phyloP scores from a whole-genome alignment of 1,140 invertebrate species.

The Lethocerus indicus region DNA sequence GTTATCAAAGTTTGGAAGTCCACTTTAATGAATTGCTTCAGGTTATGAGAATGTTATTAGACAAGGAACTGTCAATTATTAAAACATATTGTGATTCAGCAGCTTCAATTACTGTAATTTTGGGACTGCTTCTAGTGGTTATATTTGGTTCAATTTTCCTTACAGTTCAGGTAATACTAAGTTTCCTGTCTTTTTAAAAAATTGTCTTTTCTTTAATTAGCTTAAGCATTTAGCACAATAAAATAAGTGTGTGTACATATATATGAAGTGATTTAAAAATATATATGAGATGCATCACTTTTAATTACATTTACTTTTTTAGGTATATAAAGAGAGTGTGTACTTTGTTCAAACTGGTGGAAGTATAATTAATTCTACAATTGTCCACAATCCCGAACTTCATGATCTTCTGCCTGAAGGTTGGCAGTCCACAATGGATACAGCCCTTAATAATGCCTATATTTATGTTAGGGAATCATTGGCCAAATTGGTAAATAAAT shows the following conservation, averaged over 20 bases:
- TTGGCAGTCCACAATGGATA: constrained; percentile 66
- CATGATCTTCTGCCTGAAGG: constrained; percentile 46
- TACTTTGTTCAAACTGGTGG: constrained; percentile 77
- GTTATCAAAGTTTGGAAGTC: too few relatives aligned
- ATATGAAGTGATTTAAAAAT: background rate
- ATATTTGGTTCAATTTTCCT: constrained; percentile 35
- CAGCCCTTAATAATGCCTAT: constrained; percentile 81
- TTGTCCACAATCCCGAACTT: constrained; percentile 74
- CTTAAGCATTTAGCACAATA: too few relatives aligned
- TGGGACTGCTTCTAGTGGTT: constrained; percentile 30
- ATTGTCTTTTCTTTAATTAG: background rate
- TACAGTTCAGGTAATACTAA: constrained; percentile 36
- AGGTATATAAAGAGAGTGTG: constrained; percentile 91
- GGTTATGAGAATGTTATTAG: constrained; percentile 33
- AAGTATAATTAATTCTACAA: constrained; percentile 76
- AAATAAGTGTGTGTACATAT: background rate
- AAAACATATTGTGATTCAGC: constrained; percentile 38
- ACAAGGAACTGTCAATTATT: constrained; percentile 19
- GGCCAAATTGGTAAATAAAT: constrained; percentile 47
- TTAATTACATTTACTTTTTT: constrained; percentile 19
- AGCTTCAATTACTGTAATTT: constrained; percentile 37
- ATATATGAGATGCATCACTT: too few relatives aligned
- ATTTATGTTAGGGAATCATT: constrained; percentile 75
- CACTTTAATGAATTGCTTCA: constrained; percentile 32
- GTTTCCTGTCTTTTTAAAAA: background rate